Evolutionary conservation across 2,113 vertebrate species (phyloP).

Genomic region (Rhabdomys dilectus): DNA sequence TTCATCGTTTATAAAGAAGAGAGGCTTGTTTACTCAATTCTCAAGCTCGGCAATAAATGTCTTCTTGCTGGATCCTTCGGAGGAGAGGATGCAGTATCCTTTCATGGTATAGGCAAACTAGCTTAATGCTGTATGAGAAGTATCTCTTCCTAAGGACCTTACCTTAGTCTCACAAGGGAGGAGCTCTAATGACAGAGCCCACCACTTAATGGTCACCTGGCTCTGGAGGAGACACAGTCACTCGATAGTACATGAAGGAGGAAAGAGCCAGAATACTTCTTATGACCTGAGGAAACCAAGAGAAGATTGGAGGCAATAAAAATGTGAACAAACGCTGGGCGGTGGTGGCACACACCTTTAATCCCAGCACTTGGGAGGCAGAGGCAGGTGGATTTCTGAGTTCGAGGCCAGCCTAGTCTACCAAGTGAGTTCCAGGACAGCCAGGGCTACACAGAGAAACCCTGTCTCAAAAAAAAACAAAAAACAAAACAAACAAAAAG

Average conservation of each 20-base stretch:
- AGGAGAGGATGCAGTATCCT: neutral
- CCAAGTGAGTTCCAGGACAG: too few relatives aligned
- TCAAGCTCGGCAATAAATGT: neutral
- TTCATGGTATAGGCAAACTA: neutral
- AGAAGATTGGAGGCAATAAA: neutral
- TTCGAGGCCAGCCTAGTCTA: too few relatives aligned
- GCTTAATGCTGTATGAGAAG: neutral
- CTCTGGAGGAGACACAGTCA: neutral
- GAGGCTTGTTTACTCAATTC: neutral
- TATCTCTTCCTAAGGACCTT: neutral
- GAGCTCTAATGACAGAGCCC: neutral
- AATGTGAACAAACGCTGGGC: slow-evolving; percentile 43
- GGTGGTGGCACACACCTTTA: too few relatives aligned
- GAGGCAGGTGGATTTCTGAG: too few relatives aligned
- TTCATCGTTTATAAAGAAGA: neutral
- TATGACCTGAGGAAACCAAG: slow-evolving; percentile 9
- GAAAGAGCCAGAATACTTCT: neutral
- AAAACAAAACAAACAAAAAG: too few relatives aligned
- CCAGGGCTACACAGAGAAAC: too few relatives aligned
- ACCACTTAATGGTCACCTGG: neutral
- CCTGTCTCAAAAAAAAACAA: too few relatives aligned
- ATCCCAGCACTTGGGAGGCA: too few relatives aligned
- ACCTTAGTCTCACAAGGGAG: neutral
- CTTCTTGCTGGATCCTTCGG: neutral
- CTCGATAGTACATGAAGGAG: neutral